A percentile compares a stretch with the other conserved stretches of the same genome.
These are phyloP conservation scores for Mellilla xanthometata DNA, from an alignment of 2,888 invertebrate species.

Conservation along the genomic window DNA sequence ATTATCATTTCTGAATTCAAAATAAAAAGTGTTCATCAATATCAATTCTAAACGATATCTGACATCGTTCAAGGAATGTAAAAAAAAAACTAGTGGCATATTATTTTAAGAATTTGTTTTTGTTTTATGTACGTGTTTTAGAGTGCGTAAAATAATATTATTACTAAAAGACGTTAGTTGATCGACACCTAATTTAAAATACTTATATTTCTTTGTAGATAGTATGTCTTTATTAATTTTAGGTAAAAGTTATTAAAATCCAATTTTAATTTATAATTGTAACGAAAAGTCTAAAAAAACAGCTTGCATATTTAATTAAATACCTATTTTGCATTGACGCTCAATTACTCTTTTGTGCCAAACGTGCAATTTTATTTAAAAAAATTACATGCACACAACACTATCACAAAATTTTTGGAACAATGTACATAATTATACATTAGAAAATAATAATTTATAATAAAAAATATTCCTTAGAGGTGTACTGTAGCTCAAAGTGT, in stretches of 20 bases:
- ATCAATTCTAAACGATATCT: no score
- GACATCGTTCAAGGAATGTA: no score
- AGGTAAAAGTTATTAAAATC: conserved; percentile 18
- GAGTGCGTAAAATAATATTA: no score
- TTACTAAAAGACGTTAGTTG: no score
- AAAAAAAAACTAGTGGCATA: conserved; percentile 9
- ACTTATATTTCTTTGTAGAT: conserved; percentile 5
- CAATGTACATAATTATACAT: conserved; percentile 75
- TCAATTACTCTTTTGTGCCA: conserved; percentile 69
- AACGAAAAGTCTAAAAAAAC: conserved; percentile 44
- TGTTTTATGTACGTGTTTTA: no score
- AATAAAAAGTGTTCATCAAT: conserved; percentile 15
- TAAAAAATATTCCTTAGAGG: conserved; percentile 57
- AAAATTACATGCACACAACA: conserved; percentile 46
- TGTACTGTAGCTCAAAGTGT: conserved; percentile 71
- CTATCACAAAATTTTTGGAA: conserved; percentile 64
- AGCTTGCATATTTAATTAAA: conserved; percentile 50
- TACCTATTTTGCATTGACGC: conserved; percentile 55
- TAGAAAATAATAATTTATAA: conserved; percentile 48
- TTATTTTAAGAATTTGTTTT: neutral
- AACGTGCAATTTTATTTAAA: conserved; percentile 41
- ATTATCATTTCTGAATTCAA: conserved; percentile 2
- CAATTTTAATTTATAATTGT: conserved; percentile 28
- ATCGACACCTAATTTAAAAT: conserved; percentile 7
- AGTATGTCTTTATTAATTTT: conserved; percentile 24